phyloP scores from a whole-genome alignment of 2,888 invertebrate species.

The Electrophaes corylata region DNA sequence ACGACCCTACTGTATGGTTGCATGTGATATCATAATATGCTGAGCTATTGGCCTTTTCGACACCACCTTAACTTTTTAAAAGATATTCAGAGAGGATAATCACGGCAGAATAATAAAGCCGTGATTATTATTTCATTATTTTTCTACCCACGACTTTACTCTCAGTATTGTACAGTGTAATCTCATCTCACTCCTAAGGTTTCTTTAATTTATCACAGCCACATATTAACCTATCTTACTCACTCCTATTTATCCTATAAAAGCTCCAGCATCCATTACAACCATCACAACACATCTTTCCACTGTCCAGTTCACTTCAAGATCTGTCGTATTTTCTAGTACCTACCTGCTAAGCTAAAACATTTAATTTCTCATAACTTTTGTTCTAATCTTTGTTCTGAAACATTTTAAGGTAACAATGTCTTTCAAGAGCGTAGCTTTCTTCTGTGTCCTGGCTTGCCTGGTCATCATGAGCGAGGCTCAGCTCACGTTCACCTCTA shows the following conservation, averaged over 20 bases:
- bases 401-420: not conserved
- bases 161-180: not conserved
- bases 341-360: not conserved
- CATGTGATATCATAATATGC: no score
- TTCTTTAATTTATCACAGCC: conserved; percentile 42
- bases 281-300: conserved; percentile 41
- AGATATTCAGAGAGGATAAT: not conserved
- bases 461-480: conserved; percentile 60
- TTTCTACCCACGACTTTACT: not conserved
- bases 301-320: conserved; percentile 9
- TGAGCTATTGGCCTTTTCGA: no score
- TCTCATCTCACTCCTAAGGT: conserved; percentile 36
- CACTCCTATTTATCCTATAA: conserved; percentile 43
- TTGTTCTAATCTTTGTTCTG: no score
- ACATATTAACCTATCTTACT: not conserved
- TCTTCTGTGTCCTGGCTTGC: conserved; percentile 57
- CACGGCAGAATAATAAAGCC: no score
- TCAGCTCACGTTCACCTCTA: conserved; percentile 84
- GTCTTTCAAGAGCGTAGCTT: conserved; percentile 42
- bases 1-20: no score
- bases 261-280: conserved; percentile 31
- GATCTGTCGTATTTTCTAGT: no score
- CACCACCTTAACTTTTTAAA: not conserved
- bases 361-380: no score
- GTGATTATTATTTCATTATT: no score